Base-by-base conservation (phyloP, 2,113 vertebrate species). In the Ptychochromis oligacanthus region DNA sequence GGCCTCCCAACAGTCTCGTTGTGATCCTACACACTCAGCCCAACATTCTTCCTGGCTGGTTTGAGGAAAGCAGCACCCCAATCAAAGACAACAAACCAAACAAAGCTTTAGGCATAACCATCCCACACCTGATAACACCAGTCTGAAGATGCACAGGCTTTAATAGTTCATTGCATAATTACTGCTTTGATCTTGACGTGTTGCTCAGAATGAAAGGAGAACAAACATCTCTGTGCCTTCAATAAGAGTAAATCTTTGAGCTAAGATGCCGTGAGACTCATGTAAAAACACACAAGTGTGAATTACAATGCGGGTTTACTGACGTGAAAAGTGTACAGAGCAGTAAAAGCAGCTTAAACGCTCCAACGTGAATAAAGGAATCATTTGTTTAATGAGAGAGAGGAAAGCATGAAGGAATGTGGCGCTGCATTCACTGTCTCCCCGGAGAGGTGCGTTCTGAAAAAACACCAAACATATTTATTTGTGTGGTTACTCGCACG, bases 371-470 rank as follows among this genome's bases (percentile, higher is more conserved):
- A 79, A 57, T 26, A 75, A 67, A 82, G 55, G 55, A 58, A 74
- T 77, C 22, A 54, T 88, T 91, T 78, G 60, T 86, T 80, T 86
- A 88, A 88, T 89, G 57, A 89, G 64, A 80, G 58, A 76, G 75
- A 70, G 67, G 58, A 52, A 82, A 49, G 78, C 40, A 31, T 77
- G 64, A 28, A 89, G 85, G 83, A 83, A 86, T 86, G 81, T 34
- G n/a, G 22, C 22, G 55, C 31, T 77, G 34, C 72, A 26, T 86
- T 82, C 64, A 75, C 65, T 0, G 58, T 34, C 55, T 85, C 82
- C 85, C 74, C n/a, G n/a, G 4, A 59, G 58, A 75, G 55, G 31
- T 57, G 67, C 6, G n/a, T 60, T 90, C 72, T 65, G 54, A 80
- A 56, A 20, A 6, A 80, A 10, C n/a, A 54, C 59, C 17, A 59